Evolutionary conservation across 53 echinoderm and acorn worm species (phyloP).

Genomic region (Temnopleurus reevesii): DNA sequence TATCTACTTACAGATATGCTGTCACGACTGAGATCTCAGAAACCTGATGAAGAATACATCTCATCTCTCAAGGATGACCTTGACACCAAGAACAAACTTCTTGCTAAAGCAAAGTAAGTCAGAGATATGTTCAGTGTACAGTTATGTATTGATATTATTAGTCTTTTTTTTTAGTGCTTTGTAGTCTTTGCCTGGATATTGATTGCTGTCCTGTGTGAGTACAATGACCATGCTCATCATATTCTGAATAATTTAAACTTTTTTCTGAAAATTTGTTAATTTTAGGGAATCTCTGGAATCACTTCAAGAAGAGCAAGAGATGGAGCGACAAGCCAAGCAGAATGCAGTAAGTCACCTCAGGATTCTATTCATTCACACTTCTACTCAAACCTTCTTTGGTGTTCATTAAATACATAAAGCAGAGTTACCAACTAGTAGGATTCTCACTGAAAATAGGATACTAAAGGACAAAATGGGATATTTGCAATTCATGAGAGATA

Average conservation of each 20-base stretch:
- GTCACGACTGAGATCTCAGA: not conserved
- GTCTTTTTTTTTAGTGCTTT: too few relatives aligned
- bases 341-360: conserved; percentile 62
- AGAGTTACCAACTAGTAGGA: too few relatives aligned
- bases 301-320: conserved; percentile 70
- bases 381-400: not conserved
- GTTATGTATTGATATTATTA: too few relatives aligned
- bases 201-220: too few relatives aligned
- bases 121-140: not conserved
- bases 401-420: too few relatives aligned
- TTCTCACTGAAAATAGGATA: too few relatives aligned
- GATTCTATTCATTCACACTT: not conserved
- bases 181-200: too few relatives aligned
- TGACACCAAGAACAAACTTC: conserved; percentile 82
- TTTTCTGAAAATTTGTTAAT: not conserved
- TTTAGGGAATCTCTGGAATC: conserved; percentile 74
- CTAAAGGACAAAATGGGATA: too few relatives aligned
- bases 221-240: not conserved
- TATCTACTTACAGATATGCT: not conserved
- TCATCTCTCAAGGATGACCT: conserved; percentile 71
- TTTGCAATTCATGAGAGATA: too few relatives aligned
- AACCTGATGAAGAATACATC: conserved; percentile 43
- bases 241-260: not conserved
- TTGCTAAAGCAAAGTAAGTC: conserved; percentile 92
- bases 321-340: conserved; percentile 66